A percentile compares a stretch with the other conserved stretches of the same genome.
These are phyloP conservation scores for Hippasteria phrygiana DNA, from an alignment of 53 echinoderm and acorn worm species.

Conservation along the genomic window DNA sequence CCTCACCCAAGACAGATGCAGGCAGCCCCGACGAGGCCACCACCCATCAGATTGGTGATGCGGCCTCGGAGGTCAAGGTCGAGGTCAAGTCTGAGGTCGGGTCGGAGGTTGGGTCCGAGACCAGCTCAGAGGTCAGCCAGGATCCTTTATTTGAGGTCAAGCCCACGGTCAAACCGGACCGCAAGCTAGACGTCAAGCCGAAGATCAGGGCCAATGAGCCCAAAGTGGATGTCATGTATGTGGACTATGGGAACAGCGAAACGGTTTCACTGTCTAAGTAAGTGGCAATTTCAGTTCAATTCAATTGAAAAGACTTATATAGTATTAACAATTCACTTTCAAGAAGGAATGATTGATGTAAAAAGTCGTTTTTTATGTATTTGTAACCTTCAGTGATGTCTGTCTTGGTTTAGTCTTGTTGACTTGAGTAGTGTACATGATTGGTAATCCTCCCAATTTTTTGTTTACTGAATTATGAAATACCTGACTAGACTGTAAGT, in stretches of 20 bases:
- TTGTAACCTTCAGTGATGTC: too few species aligned
- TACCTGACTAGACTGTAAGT: too few species aligned
- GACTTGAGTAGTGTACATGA: too few species aligned
- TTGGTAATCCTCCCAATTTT: too few species aligned
- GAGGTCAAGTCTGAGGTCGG: slow-evolving; percentile 24
- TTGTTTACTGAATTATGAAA: too few species aligned
- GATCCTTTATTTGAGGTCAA: slow-evolving; percentile 38
- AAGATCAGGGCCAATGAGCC: slow-evolving; percentile 48
- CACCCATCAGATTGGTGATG: neutral
- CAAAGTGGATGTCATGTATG: slow-evolving; percentile 86
- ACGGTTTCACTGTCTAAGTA: slow-evolving; percentile 87
- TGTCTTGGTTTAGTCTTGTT: too few species aligned
- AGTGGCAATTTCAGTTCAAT: neutral
- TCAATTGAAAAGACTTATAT: neutral
- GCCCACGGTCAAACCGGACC: neutral
- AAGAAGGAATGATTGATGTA: too few species aligned
- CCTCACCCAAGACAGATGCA: neutral
- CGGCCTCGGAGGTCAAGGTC: neutral
- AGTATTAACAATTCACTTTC: too few species aligned
- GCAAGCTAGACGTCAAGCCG: slow-evolving; percentile 11
- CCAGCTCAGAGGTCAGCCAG: slow-evolving; percentile 32
- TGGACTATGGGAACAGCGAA: slow-evolving; percentile 96
- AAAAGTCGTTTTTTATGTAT: too few species aligned
- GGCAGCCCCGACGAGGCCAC: neutral
- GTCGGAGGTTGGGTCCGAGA: slow-evolving; percentile 30